Percentiles rank a stretch among this genome's conserved stretches.
Evolutionary conservation across 2,888 invertebrate species (phyloP).

Genomic region (Taphrorychus bicolor): DNA sequence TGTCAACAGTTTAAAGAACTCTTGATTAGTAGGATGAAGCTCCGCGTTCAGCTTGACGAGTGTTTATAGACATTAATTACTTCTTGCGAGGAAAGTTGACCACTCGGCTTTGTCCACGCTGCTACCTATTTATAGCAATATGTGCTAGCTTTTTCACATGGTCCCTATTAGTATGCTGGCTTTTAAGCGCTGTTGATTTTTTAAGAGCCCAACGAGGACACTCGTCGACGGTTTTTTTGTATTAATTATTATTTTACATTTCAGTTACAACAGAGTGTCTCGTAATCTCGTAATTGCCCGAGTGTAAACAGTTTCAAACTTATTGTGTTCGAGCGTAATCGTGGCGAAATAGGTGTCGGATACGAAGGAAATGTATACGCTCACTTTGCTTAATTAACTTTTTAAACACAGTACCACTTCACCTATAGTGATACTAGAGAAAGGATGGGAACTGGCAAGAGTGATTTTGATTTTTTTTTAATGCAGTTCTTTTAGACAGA

Average conservation of each 20-base stretch:
- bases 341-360: constrained; percentile 3
- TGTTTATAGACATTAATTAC: constrained; percentile 55
- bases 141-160: constrained; percentile 39
- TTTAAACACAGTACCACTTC: background rate
- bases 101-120: constrained; percentile 43
- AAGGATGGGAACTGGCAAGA: background rate
- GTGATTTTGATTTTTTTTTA: background rate
- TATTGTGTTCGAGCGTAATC: background rate
- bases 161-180: constrained; percentile 31
- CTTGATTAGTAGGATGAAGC: constrained; percentile 44
- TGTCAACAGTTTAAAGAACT: constrained; percentile 45
- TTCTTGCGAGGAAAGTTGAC: constrained; percentile 51
- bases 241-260: constrained; percentile 36
- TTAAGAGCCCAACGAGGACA: constrained; percentile 28
- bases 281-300: constrained; percentile 7
- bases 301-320: background rate
- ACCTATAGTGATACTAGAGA: background rate
- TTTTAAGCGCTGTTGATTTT: constrained; percentile 39
- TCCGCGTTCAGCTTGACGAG: constrained; percentile 31
- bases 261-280: constrained; percentile 24
- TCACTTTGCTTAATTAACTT: background rate
- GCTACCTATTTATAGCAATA: constrained; percentile 38
- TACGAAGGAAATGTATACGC: background rate
- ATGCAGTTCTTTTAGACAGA: too few relatives aligned
- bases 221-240: constrained; percentile 20